Evolutionary conservation across 2,888 invertebrate species (phyloP).

Genomic region (Sturmia bella): DNA sequence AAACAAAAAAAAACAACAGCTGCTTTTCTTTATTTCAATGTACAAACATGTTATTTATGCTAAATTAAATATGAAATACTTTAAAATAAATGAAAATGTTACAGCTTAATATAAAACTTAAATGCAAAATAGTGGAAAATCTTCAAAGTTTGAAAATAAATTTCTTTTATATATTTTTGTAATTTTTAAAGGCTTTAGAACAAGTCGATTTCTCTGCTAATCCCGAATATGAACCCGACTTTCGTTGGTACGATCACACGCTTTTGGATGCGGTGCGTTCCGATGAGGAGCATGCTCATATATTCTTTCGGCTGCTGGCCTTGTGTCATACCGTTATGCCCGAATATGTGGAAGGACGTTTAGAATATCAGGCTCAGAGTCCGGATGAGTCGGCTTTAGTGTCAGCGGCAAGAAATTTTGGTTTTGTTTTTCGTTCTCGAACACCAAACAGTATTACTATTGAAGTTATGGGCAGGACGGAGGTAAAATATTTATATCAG

Average conservation of each 20-base stretch:
- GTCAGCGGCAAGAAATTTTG: slow-evolving; percentile 98
- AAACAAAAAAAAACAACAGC: no score
- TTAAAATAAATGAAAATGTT: neutral
- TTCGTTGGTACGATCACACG: slow-evolving; percentile 95
- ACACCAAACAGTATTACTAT: slow-evolving; percentile 96
- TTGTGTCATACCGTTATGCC: slow-evolving; percentile 99
- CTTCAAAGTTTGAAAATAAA: neutral
- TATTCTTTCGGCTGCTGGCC: slow-evolving; percentile 95
- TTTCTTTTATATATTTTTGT: slow-evolving; percentile 11
- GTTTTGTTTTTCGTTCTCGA: slow-evolving; percentile 97
- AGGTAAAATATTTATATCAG: slow-evolving; percentile 83
- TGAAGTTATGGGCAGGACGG: slow-evolving; percentile 90
- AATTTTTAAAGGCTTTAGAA: slow-evolving; percentile 85
- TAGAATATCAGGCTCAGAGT: slow-evolving; percentile 91
- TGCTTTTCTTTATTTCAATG: no score
- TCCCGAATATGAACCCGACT: slow-evolving; percentile 93
- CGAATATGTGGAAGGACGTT: slow-evolving; percentile 90
- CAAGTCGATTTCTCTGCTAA: slow-evolving; percentile 97
- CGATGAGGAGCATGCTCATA: slow-evolving; percentile 89
- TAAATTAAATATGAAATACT: no score
- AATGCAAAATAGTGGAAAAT: neutral
- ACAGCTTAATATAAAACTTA: slow-evolving; percentile 21
- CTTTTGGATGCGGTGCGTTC: slow-evolving; percentile 91
- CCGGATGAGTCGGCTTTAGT: slow-evolving; percentile 99
- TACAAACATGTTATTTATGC: no score